These are phyloP conservation scores for Stenotaenia linearis DNA, from an alignment of 2,888 invertebrate genomes.

Conservation along the genomic window DNA sequence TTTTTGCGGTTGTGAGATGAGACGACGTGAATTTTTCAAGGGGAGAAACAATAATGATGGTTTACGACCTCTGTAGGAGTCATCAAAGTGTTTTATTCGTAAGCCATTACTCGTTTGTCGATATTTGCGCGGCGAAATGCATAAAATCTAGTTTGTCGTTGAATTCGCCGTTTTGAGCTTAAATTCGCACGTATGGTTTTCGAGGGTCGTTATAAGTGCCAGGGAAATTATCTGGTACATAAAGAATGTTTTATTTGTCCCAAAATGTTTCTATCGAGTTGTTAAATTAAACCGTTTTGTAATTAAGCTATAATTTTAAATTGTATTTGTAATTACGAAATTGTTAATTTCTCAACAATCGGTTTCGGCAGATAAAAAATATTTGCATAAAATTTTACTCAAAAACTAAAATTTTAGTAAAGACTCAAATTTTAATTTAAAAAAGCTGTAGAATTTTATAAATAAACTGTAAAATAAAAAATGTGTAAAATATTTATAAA, in stretches of 20 bases:
- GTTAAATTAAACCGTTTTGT: constrained; percentile 5
- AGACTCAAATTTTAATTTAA: too few relatives aligned
- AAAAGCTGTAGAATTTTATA: too few relatives aligned
- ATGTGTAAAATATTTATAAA: too few relatives aligned
- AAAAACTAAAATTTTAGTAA: neutral
- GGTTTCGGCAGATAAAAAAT: too few relatives aligned
- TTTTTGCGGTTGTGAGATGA: neutral
- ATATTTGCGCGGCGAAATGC: neutral
- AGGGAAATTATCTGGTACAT: neutral
- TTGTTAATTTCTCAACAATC: too few relatives aligned
- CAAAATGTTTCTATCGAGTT: neutral
- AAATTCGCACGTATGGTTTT: neutral
- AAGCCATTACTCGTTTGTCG: neutral
- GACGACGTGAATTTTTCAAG: too few relatives aligned
- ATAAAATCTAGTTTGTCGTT: neutral
- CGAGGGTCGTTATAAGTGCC: neutral
- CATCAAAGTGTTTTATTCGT: neutral
- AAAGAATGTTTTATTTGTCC: constrained; percentile 5
- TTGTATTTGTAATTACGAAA: neutral
- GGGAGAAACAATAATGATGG: neutral
- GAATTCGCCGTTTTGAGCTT: too few relatives aligned
- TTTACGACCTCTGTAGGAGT: neutral
- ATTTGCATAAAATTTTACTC: neutral
- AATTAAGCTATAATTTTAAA: neutral
- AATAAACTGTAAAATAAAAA: too few relatives aligned